phyloP scores from a whole-genome alignment of 2,113 vertebrate genomes.

The Phylloscopus trochiloides region DNA sequence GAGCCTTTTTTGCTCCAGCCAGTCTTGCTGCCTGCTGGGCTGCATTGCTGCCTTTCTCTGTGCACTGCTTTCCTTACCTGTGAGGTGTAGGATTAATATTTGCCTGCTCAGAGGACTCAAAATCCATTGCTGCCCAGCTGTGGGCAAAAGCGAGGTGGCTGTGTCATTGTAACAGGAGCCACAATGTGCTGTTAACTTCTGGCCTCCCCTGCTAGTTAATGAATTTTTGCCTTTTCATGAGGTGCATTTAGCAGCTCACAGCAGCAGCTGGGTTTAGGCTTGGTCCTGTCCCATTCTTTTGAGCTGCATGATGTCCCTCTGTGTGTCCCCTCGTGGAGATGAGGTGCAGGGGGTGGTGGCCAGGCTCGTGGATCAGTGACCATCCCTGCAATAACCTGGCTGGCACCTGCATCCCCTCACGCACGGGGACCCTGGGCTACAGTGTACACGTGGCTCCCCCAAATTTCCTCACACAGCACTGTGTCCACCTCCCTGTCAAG shows the following conservation, averaged over 20 bases:
- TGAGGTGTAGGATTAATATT: neutral
- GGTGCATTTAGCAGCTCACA: neutral
- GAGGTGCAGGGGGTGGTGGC: neutral
- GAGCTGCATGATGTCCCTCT: neutral
- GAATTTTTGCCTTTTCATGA: neutral
- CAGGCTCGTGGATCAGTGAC: neutral
- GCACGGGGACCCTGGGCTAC: neutral
- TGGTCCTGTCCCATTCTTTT: neutral
- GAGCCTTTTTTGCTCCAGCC: neutral
- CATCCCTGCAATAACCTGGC: neutral
- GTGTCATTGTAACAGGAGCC: neutral
- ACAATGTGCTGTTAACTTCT: neutral
- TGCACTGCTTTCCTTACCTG: neutral
- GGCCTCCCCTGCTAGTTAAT: neutral
- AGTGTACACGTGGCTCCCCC: neutral
- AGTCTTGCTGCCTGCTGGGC: neutral
- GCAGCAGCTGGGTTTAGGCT: neutral
- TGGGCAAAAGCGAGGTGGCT: neutral
- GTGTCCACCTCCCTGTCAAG: neutral
- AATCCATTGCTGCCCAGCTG: neutral
- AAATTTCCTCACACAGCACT: rapidly evolving
- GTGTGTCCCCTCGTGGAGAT: neutral
- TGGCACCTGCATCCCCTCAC: neutral
- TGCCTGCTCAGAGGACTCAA: neutral
- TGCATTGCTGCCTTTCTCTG: neutral